Evolutionary conservation across 2,888 invertebrate species (phyloP).

Genomic region (Rhorus exstirpatorius): DNA sequence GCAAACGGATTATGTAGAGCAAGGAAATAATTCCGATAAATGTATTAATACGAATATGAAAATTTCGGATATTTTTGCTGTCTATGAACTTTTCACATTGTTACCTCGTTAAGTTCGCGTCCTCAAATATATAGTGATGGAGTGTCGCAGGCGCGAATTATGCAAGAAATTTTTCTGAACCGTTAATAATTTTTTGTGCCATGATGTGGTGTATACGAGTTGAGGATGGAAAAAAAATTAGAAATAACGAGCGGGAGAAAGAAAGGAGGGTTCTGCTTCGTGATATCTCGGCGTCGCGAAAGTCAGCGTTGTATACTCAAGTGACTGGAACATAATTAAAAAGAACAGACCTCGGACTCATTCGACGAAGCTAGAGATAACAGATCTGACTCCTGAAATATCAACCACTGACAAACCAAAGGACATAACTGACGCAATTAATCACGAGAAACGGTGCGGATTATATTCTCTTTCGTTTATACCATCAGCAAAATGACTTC

Average conservation of each 20-base stretch:
- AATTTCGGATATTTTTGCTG: too few relatives aligned
- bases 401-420: neutral
- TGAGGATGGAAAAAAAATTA: slow-evolving; percentile 9
- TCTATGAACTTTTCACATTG: neutral
- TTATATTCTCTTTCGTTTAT: neutral
- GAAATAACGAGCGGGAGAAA: neutral
- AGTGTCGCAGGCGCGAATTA: slow-evolving; percentile 8
- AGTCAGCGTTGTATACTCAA: slow-evolving; percentile 66
- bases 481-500: neutral
- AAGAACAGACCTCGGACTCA: slow-evolving; percentile 58
- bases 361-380: slow-evolving; percentile 10
- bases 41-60: too few relatives aligned
- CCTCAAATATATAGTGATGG: neutral
- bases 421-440: neutral
- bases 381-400: slow-evolving; percentile 1
- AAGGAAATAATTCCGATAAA: neutral
- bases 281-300: slow-evolving; percentile 29
- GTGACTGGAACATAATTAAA: slow-evolving; percentile 59
- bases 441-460: neutral
- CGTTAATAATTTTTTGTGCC: slow-evolving; percentile 6
- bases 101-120: neutral
- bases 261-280: neutral
- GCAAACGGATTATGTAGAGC: too few relatives aligned
- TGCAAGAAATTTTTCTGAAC: slow-evolving; percentile 21
- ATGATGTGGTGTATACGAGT: neutral